Base-by-base conservation (phyloP, 2,888 invertebrate genomes). In the Galerucella calmariensis region DNA sequence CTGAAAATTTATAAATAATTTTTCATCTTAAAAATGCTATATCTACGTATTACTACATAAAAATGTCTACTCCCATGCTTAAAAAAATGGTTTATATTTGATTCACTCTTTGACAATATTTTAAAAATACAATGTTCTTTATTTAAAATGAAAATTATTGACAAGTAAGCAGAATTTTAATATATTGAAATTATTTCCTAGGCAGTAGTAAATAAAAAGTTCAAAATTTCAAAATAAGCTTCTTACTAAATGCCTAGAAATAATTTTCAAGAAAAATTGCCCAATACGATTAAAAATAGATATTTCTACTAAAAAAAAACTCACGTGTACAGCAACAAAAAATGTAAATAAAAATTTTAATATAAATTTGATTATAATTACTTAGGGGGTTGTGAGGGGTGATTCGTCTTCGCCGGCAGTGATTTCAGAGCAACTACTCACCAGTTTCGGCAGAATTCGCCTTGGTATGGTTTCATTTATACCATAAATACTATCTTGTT, bases 391-490 rank as follows among this genome's bases (percentile, higher is more conserved):
- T 24, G 24, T 62, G 14, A 24, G n/a, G 53, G 71, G 66, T 74
- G 59, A 71, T 51, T 59, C 69, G 59, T 72, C 69, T 72, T 69
- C 71, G 74, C 58, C 69, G 44, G 59, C 69, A 48, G 74, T 66
- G n/a, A 67, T 41, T 51, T 67, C 69, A 67, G 59, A n/a, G 67
- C 35, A 62, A 67, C 59, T 73, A 88, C 88, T 88, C 85, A 89
- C 89, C 87, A 89, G 80, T 82, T 88, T 89, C 73, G 82, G 70
- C 63, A 86, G 85, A 69, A 92, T 89, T 85, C 88, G 88, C 84
- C 90, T 90, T 69, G 92, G 91, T 79, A 92, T 84, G 71, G 89
- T 88, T 83, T 92, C 91, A 66, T 87, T 86, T 58, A 89, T 84
- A 76, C 88, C 86, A 85, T 89, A 91, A 61, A 92, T 87, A 77